Conservation (phyloP, 2,888 invertebrate genomes). For the Ectemnius lituratus region DNA sequence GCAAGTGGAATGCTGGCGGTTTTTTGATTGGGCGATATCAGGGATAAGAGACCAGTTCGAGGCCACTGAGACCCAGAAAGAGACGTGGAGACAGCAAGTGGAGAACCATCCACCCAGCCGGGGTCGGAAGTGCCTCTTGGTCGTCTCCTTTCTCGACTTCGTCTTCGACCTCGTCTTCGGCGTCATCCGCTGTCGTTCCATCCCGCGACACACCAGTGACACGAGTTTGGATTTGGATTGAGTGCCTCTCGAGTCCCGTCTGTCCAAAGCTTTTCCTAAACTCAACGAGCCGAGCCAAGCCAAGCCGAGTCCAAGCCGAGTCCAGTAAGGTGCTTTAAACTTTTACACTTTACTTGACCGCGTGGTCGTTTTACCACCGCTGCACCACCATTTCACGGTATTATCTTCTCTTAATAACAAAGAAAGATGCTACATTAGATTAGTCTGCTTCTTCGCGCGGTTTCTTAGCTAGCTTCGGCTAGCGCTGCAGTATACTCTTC, state of each 20-base stretch:
- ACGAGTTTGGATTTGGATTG: constrained; percentile 54
- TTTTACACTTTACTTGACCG: constrained; percentile 34
- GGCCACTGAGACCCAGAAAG: constrained; percentile 71
- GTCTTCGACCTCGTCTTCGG: constrained; percentile 15
- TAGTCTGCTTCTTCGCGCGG: no score
- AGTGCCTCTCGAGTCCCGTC: constrained; percentile 20
- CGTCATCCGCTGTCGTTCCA: background rate
- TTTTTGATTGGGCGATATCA: constrained; percentile 75
- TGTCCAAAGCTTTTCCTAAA: no score
- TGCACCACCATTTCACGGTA: constrained; percentile 13
- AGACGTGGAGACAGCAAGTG: constrained; percentile 69
- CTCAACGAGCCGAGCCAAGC: no score
- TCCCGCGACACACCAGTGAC: constrained; percentile 1
- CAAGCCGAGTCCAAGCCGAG: no score
- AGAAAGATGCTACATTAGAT: background rate
- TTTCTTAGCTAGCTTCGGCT: no score
- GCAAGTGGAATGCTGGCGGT: constrained; percentile 65
- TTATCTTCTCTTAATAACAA: constrained; percentile 18
- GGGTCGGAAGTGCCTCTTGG: constrained; percentile 21
- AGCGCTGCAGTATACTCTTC: no score
- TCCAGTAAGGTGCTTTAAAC: background rate
- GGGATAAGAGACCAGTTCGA: constrained; percentile 76
- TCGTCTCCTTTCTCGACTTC: constrained; percentile 30
- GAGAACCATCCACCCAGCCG: constrained; percentile 57
- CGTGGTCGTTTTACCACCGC: constrained; percentile 11